These are phyloP conservation scores for Drosophila antonietae DNA, from an alignment of 2,888 invertebrate species.

Conservation along the genomic window DNA sequence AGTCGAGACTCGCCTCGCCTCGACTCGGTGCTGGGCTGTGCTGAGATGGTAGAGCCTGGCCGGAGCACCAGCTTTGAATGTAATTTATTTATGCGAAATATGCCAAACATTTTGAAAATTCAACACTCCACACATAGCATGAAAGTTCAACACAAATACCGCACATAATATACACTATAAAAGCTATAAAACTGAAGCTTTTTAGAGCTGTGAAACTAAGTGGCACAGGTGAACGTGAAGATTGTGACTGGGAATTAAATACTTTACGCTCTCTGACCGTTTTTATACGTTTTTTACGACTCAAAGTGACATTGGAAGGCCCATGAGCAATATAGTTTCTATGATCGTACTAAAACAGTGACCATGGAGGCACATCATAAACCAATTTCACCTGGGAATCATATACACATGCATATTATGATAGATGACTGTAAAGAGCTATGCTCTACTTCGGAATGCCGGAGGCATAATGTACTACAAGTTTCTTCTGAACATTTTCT, in stretches of 20 bases:
- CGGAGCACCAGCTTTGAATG: conserved; percentile 47
- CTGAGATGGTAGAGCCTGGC: conserved; percentile 5
- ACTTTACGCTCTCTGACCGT: background rate
- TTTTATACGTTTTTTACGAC: background rate
- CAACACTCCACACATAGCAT: conserved; percentile 32
- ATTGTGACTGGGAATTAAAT: background rate
- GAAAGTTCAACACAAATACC: background rate
- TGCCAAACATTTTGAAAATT: conserved; percentile 63
- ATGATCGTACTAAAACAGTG: background rate
- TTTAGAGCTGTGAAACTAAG: background rate
- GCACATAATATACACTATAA: conserved; percentile 27
- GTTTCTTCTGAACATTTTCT: background rate
- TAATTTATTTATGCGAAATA: conserved; percentile 72
- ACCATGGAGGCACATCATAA: background rate
- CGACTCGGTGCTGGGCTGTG: background rate
- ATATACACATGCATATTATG: background rate
- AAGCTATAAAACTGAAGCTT: background rate
- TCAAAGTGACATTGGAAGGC: background rate
- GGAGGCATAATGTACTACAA: background rate
- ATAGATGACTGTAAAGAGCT: background rate
- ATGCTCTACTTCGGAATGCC: background rate
- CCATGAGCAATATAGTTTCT: background rate
- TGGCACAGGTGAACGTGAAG: background rate
- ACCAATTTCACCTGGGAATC: background rate
- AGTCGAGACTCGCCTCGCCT: conserved; percentile 9